Evolutionary conservation across 2,113 vertebrate species (phyloP).

Genomic region (Myocastor coypus): DNA sequence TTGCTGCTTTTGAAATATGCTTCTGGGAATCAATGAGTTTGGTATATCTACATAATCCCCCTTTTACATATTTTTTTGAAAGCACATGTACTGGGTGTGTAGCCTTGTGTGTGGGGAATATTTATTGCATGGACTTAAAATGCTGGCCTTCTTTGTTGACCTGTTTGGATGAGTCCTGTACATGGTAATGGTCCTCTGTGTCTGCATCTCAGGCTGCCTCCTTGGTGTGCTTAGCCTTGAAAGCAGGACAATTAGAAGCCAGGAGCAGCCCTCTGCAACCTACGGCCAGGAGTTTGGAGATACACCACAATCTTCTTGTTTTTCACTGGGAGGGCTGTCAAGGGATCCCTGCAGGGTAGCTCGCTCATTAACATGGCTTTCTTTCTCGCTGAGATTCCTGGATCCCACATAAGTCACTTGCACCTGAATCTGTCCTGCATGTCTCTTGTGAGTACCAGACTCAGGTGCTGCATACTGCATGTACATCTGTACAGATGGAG

Average conservation of each 20-base stretch:
- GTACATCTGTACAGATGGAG: not conserved
- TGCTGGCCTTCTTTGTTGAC: not conserved
- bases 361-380: not conserved
- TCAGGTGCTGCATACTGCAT: not conserved
- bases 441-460: not conserved
- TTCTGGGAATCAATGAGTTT: not conserved
- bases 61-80: not conserved
- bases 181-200: not conserved
- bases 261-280: not conserved
- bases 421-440: not conserved
- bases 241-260: not conserved
- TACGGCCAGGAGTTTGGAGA: not conserved
- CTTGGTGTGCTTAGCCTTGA: not conserved
- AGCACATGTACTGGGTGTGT: fast-evolving
- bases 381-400: not conserved
- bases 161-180: too few species aligned
- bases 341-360: too few species aligned
- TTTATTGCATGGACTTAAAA: fast-evolving
- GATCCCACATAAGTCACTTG: not conserved
- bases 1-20: not conserved
- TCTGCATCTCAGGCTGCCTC: not conserved
- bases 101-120: not conserved
- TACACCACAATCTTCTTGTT: not conserved
- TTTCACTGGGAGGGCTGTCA: not conserved
- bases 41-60: too few species aligned